Evolutionary conservation across 2,797 vertebrate genomes (phyloP).

Genomic region (Brachyrhaphis roseni): DNA sequence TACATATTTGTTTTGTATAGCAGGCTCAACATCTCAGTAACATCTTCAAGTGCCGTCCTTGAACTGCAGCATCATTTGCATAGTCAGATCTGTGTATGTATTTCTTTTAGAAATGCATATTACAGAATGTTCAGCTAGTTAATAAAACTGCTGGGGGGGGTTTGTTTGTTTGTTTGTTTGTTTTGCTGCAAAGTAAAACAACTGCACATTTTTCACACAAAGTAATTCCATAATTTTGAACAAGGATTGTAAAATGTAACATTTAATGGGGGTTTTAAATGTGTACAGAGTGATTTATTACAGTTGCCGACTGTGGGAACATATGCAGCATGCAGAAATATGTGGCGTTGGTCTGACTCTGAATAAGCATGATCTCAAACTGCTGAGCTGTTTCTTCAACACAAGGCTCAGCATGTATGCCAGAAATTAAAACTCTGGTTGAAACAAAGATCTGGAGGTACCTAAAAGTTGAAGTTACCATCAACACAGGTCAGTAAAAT

Average conservation of each 20-base stretch:
- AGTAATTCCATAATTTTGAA: not conserved
- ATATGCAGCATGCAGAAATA: not conserved
- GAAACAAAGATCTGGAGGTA: slow-evolving; percentile 26
- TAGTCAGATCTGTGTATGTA: not conserved
- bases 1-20: not conserved
- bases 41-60: not conserved
- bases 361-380: slow-evolving; percentile 7
- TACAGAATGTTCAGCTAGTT: not conserved
- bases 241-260: not conserved
- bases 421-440: slow-evolving; percentile 18
- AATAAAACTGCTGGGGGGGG: not conserved
- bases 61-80: not conserved
- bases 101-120: not conserved
- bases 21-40: not conserved
- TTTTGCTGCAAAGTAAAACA: not conserved
- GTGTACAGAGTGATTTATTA: slow-evolving; percentile 5
- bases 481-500: slow-evolving; percentile 18
- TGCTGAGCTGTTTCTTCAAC: slow-evolving; percentile 13
- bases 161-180: not conserved
- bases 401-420: not conserved
- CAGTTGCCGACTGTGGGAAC: not conserved
- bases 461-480: slow-evolving; percentile 20
- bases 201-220: not conserved
- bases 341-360: not conserved
- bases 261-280: not conserved